Conservation (phyloP, 2,888 invertebrate genomes). For the Onthophagus sagittarius region DNA sequence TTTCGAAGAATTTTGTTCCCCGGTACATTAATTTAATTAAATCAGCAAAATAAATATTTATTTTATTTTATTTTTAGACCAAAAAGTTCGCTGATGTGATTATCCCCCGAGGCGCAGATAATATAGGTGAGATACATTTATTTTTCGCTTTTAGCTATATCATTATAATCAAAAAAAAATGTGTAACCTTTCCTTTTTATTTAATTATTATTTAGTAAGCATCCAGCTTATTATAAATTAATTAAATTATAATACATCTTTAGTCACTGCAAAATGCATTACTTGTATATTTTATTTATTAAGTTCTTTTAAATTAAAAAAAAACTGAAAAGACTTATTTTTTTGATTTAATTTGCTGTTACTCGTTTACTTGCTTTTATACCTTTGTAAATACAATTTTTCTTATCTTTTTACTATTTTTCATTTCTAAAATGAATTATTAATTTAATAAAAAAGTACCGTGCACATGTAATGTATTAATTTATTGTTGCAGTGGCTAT, state of each 20-base stretch:
- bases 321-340: background rate
- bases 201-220: background rate
- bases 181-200: background rate
- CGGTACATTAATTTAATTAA: slow-evolving; percentile 60
- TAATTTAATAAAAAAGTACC: background rate
- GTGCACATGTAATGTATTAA: slow-evolving; percentile 47
- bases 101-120: slow-evolving; percentile 97
- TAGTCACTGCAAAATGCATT: background rate
- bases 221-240: background rate
- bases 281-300: background rate
- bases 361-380: background rate
- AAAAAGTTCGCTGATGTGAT: slow-evolving; percentile 99
- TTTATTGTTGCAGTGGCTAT: slow-evolving; percentile 90
- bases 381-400: background rate
- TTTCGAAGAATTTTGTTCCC: slow-evolving; percentile 97
- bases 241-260: background rate
- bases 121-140: slow-evolving; percentile 69
- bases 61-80: slow-evolving; percentile 64
- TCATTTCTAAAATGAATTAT: background rate
- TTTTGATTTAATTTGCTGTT: background rate
- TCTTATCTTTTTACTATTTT: background rate
- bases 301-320: background rate
- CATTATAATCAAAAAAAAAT: background rate
- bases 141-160: background rate
- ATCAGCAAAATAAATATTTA: slow-evolving; percentile 8